Base-by-base conservation (phyloP, 1,140 invertebrate species). In the Drosophila virilis region DNA sequence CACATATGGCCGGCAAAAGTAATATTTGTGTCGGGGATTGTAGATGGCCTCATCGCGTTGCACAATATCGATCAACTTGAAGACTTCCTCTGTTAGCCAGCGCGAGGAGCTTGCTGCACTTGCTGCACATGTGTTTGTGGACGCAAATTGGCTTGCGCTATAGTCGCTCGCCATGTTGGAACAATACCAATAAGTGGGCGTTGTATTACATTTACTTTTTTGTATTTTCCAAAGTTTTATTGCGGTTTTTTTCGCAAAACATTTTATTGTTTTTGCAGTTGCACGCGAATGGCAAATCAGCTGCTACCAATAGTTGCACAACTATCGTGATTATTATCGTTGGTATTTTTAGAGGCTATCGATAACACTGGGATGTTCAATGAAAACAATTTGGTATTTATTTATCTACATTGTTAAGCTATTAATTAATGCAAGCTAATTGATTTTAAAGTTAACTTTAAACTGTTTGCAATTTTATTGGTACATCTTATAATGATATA, bases 31-130 rank as follows among this genome's bases (percentile, higher is more conserved):
- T 2, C 91, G 52, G 2, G 91, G 91, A 78, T 92, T 92, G 61
- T 92, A 92, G 40, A 92, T 92, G 8, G 91, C 91, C 50, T 92
- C 91, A 81, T 92, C 89, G 12, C 83, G 67, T 42, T 90, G 90
- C 22, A 92, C 91, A 71, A 92, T 76, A 74, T 92, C 91, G 37
- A 92, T 92, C 52, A 92, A 37, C 37, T 88, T 91, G 7, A 92
- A 92, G 5, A 92, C 91, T 32, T 92, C 91, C 55, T 92, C 91
- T 4, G 91, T 91, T 1, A 92, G 58, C 91, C 91, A 92, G 7
- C 91, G 82, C 3, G 90, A 89, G 7, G 86, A 89, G 58, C 66
- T 84, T 35, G 77, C 65, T 8, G 80, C 61, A 45, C 46, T 84
- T 12, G 77, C 64, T 15, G 77, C 64, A 45, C 74, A 71, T 13